A percentile compares a stretch with the other conserved stretches of the same genome.
phyloP scores from a whole-genome alignment of 2,888 invertebrate species.

The Crioceris asparagi region DNA sequence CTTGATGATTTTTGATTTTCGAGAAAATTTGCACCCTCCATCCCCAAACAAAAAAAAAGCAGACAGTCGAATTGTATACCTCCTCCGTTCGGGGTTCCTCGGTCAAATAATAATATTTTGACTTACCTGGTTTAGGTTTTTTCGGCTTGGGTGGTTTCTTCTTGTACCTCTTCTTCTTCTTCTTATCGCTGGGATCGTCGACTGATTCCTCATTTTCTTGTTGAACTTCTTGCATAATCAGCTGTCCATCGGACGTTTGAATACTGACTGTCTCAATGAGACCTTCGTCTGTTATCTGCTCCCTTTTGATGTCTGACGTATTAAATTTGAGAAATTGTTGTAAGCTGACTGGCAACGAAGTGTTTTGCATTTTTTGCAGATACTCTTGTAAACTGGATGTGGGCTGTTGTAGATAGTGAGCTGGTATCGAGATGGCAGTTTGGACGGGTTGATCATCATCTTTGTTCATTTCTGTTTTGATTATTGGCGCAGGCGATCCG shows the following conservation, averaged over 20 bases:
- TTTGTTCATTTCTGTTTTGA: slow-evolving; percentile 35
- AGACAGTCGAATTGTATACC: too few relatives aligned
- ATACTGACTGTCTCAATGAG: slow-evolving; percentile 41
- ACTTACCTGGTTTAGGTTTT: slow-evolving; percentile 59
- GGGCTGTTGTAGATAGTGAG: slow-evolving; percentile 45
- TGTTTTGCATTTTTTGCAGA: slow-evolving; percentile 38
- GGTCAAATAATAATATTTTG: too few relatives aligned
- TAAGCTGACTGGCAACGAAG: slow-evolving; percentile 44
- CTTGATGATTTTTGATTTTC: too few relatives aligned
- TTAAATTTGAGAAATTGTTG: slow-evolving; percentile 56
- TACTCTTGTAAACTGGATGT: slow-evolving; percentile 43
- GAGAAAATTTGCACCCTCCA: too few relatives aligned
- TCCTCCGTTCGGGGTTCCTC: too few relatives aligned
- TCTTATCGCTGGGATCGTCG: slow-evolving; percentile 32
- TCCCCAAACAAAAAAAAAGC: too few relatives aligned
- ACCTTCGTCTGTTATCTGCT: slow-evolving; percentile 41
- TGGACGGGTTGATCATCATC: slow-evolving; percentile 16
- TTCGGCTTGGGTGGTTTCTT: slow-evolving; percentile 70
- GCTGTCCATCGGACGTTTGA: slow-evolving; percentile 30
- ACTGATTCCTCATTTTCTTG: slow-evolving; percentile 31
- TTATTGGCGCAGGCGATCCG: slow-evolving; percentile 41
- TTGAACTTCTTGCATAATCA: slow-evolving; percentile 34
- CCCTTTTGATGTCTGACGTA: slow-evolving; percentile 40
- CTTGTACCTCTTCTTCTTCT: slow-evolving; percentile 69
- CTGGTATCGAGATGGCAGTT: slow-evolving; percentile 37